A percentile compares a stretch with the other conserved stretches of the same genome.
Evolutionary conservation across 2,888 invertebrate species (phyloP).

Genomic region (Stomorhina lunata): DNA sequence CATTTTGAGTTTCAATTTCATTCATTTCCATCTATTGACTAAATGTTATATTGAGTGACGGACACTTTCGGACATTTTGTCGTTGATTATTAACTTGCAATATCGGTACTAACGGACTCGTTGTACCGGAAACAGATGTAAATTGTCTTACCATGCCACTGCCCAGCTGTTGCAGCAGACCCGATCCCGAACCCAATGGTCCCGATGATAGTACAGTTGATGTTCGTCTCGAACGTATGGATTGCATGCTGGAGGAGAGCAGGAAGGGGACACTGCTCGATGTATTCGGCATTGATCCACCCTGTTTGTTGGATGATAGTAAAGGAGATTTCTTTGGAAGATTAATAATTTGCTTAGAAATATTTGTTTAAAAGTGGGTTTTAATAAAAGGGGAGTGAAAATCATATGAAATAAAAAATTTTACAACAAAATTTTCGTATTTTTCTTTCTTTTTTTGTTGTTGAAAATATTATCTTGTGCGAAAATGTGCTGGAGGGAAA

Average conservation of each 20-base stretch:
- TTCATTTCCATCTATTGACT: slow-evolving; percentile 79
- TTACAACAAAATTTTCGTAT: slow-evolving; percentile 2
- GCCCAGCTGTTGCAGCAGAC: slow-evolving; percentile 92
- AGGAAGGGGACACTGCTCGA: slow-evolving; percentile 93
- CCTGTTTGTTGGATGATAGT: slow-evolving; percentile 83
- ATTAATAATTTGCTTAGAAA: slow-evolving; percentile 70
- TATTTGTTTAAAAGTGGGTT: background rate
- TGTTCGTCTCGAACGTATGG: slow-evolving; percentile 87
- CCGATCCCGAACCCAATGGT: slow-evolving; percentile 84
- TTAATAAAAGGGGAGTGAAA: no score
- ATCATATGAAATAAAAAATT: slow-evolving; percentile 1
- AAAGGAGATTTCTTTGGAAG: slow-evolving; percentile 81
- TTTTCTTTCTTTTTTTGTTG: background rate
- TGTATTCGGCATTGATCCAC: slow-evolving; percentile 94
- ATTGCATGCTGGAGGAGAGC: slow-evolving; percentile 89
- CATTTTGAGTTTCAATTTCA: slow-evolving; percentile 66
- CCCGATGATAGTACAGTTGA: slow-evolving; percentile 86
- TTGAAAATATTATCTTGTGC: slow-evolving; percentile 60
- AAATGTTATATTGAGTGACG: slow-evolving; percentile 88
- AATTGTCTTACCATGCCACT: slow-evolving; percentile 96
- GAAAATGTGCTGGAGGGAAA: slow-evolving; percentile 49
- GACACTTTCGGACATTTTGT: slow-evolving; percentile 86
- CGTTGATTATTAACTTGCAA: slow-evolving; percentile 82
- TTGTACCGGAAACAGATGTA: slow-evolving; percentile 84
- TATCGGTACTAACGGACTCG: slow-evolving; percentile 82